These are phyloP conservation scores for Nycteola revayana DNA, from an alignment of 2,888 invertebrate genomes.

Conservation along the genomic window DNA sequence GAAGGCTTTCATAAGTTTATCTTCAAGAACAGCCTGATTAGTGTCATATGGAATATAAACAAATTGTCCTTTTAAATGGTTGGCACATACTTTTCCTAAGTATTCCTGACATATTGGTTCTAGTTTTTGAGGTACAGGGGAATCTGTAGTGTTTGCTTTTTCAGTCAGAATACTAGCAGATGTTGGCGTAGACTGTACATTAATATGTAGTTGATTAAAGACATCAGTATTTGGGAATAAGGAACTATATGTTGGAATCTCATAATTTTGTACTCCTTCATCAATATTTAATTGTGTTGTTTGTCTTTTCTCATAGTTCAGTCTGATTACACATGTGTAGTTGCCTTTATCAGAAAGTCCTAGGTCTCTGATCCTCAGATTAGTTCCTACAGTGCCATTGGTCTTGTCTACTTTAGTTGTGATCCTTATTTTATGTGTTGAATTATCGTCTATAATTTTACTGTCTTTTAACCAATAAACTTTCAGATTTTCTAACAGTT, in stretches of 20 bases:
- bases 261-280: constrained; percentile 72
- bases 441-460: constrained; percentile 43
- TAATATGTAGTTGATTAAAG: constrained; percentile 48
- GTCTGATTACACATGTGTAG: constrained; percentile 72
- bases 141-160: constrained; percentile 32
- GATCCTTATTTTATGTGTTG: constrained; percentile 48
- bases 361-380: constrained; percentile 58
- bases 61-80: constrained; percentile 89
- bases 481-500: constrained; percentile 66
- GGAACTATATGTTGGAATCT: constrained; percentile 58
- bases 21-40: constrained; percentile 90
- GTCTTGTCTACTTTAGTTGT: constrained; percentile 62
- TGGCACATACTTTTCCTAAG: constrained; percentile 89
- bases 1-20: constrained; percentile 90
- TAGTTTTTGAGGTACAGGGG: constrained; percentile 47
- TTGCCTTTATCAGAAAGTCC: constrained; percentile 57
- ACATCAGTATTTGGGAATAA: constrained; percentile 50
- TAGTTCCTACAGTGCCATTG: constrained; percentile 66
- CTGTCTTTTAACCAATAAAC: constrained; percentile 71
- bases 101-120: constrained; percentile 89
- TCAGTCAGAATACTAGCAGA: constrained; percentile 55
- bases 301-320: constrained; percentile 67
- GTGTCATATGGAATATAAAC: constrained; percentile 93
- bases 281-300: constrained; percentile 63
- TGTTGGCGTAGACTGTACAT: constrained; percentile 55